These are phyloP conservation scores for Eustalomyia histrio DNA, from an alignment of 2,888 invertebrate genomes.

Conservation along the genomic window DNA sequence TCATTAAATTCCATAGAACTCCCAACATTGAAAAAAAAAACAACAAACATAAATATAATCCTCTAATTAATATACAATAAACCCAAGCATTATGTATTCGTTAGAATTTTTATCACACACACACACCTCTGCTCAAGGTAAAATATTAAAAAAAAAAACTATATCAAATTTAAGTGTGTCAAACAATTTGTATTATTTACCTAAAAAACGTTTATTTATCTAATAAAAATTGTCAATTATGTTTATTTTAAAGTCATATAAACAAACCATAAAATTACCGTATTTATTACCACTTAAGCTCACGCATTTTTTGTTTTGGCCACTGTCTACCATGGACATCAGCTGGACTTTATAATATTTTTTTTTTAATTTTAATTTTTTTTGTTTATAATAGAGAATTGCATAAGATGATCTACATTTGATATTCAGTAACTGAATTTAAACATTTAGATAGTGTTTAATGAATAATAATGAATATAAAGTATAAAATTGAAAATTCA, in stretches of 20 bases:
- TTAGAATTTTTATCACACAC: not conserved
- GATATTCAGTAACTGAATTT: constrained; percentile 43
- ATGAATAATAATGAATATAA: constrained; percentile 38
- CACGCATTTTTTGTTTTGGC: constrained; percentile 39
- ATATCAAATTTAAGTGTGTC: constrained; percentile 8
- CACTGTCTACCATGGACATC: not conserved
- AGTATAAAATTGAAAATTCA: not conserved
- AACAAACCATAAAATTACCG: constrained; percentile 4
- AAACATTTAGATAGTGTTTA: constrained; percentile 36
- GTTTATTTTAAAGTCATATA: not conserved
- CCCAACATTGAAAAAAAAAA: not conserved
- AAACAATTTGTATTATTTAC: constrained; percentile 34
- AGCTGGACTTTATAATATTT: not conserved
- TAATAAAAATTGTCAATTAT: not conserved
- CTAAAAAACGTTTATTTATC: constrained; percentile 31
- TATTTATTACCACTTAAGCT: constrained; percentile 14
- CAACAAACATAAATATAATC: not conserved
- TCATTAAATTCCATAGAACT: not conserved
- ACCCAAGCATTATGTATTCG: not conserved
- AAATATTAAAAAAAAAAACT: constrained; percentile 7
- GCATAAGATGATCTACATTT: constrained; percentile 50
- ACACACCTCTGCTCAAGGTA: constrained; percentile 9
- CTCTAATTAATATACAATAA: not conserved
- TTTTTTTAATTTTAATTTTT: not conserved
- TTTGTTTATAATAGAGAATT: constrained; percentile 26